Base-by-base conservation (phyloP, 2,797 vertebrate genomes). In the Brachyrhaphis roseni region DNA sequence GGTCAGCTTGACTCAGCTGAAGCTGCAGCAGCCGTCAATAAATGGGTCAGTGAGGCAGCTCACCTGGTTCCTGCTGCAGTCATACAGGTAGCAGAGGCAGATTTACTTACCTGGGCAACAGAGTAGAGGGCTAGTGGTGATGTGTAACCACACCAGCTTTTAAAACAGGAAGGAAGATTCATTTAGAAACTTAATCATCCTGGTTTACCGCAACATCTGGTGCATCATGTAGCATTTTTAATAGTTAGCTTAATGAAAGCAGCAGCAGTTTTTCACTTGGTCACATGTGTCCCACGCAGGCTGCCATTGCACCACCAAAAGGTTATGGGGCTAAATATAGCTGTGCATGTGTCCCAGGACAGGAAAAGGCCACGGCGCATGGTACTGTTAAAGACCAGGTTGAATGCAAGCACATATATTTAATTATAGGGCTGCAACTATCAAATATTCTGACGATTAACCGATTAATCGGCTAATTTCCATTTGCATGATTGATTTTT, bases 241-340 rank as follows among this genome's bases (percentile, higher is more conserved):
- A 31, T 76, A 43, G 39, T n/a, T 55, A 8, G 20, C 16, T 51
- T 23, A 45, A 28, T 18, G 57, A 8, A 43, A 59, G 41, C n/a
- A 74, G 31, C 39, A 72, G 39, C 74, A 77, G 47, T 47, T 62
- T 85, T 82, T 84, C 20, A 39, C 28, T 76, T 26, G 39, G 41
- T 62, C 64, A 31, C 73, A 53, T 13, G 34, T 8, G 13, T 86
- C 55, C 75, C 70, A 55, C 72, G 13, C 66, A 57, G 39, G 81
- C 78, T 84, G 79, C 85, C 36, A 6, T 90, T 82, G 46, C 77
- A 90, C 87, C 91, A 84, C 82, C 84, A 62, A 93, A 94, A 94
- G 94, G 94, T 94, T 93, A 92, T 43, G 59, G 53, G 74, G 78
- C 93, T 95, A 95, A 92, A 92, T 92, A 86, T 95, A 95, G 89